Evolutionary conservation across 2,888 invertebrate genomes (phyloP).

Genomic region (Pristionchus japonicus): DNA sequence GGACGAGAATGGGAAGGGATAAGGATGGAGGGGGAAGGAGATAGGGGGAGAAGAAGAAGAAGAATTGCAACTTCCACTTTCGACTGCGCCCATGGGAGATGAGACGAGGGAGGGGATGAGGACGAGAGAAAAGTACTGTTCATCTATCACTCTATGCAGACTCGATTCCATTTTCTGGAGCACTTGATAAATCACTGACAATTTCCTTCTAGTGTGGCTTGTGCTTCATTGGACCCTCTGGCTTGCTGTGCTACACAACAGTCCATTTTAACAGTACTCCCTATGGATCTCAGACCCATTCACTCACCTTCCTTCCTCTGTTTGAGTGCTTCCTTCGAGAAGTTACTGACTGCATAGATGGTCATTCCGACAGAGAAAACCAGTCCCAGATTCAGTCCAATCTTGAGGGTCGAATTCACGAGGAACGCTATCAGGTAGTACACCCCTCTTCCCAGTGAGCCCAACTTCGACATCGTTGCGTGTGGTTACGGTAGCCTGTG

Average conservation of each 20-base stretch:
- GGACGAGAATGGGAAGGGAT: background rate
- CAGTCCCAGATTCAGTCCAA: constrained; percentile 61
- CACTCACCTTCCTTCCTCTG: constrained; percentile 65
- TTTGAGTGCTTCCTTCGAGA: constrained; percentile 59
- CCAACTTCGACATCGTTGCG: constrained; percentile 65
- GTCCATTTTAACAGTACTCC: too few species aligned
- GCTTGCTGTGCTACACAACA: too few species aligned
- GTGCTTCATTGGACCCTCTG: too few species aligned
- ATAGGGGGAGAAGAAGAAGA: constrained; percentile 31
- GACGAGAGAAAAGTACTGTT: background rate
- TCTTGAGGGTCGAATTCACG: constrained; percentile 53
- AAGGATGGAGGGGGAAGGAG: background rate
- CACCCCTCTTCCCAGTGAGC: constrained; percentile 64
- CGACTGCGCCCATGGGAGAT: background rate
- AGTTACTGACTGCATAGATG: constrained; percentile 63
- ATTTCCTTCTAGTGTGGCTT: too few species aligned
- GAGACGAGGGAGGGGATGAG: background rate
- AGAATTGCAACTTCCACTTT: constrained; percentile 19
- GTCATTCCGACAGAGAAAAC: constrained; percentile 66
- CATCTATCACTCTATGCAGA: background rate
- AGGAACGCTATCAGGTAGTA: constrained; percentile 64
- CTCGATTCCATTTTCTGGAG: too few species aligned
- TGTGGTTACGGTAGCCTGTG: background rate
- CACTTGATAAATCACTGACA: too few species aligned
- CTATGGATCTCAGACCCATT: background rate